Evolutionary conservation across 53 echinoderm and acorn worm genomes (phyloP), one percentile per base, ranked within the genome.

Genomic region (Pentamera pediparva): DNA sequence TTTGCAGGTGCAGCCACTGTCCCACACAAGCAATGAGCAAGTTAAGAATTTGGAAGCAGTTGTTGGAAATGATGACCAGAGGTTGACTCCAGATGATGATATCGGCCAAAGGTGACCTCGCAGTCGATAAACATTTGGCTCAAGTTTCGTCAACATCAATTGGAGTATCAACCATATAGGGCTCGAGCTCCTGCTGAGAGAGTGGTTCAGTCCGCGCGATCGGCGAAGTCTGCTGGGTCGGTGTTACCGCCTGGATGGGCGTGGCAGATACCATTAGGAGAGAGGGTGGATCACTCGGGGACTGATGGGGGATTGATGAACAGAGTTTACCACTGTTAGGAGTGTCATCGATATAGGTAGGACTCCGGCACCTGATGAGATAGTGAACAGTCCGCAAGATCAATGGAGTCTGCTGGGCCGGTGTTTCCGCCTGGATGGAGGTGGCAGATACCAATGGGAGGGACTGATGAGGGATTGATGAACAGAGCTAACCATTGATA

Each of bases 231-330:
- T 85, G 95, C 56, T 96, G 96, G 35, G 96, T 96, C 32, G 96
- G 96, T 34, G 87, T 85, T 59, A 96, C 96, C 0, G 92, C 96
- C 65, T 92, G 92, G 60, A 96, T 92, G 21, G 96, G 96, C 10
- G 96, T 87, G 65, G 88, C 83, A 4, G 85, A 70, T 4, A 76
- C 85, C 26, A 96, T 67, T 37, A 84, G 77, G 13, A 86, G 65
- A n/a, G 82, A 74, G 4, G 82, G 75, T 12, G 76, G 86, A 37
- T 72, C 73, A 54, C 73, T 72, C 37, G 73, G n/a, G n/a, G n/a
- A n/a, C n/a, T n/a, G n/a, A n/a, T n/a, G n/a, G n/a, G n/a, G n/a
- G n/a, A n/a, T n/a, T n/a, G n/a, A n/a, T n/a, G n/a, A n/a, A n/a
- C n/a, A n/a, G n/a, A n/a, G n/a, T n/a, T n/a, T n/a, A n/a, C n/a